A percentile compares a stretch with the other conserved stretches of the same genome.
These are phyloP conservation scores for Atta colombica DNA, from an alignment of 1,140 invertebrate species.

Conservation along the genomic window DNA sequence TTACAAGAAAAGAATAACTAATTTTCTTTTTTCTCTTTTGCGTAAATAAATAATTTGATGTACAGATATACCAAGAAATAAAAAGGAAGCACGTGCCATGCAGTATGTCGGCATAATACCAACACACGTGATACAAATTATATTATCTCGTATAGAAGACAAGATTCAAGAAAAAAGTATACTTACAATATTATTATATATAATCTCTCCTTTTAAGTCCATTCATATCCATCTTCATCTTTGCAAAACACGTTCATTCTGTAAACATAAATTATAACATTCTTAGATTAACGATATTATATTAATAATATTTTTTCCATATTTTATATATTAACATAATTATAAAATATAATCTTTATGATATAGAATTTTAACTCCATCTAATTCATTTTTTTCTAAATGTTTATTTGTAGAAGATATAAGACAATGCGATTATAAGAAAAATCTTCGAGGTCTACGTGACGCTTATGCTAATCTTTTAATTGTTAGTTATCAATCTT, in stretches of 20 bases:
- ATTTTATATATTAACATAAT: constrained; percentile 1
- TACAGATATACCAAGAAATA: constrained; percentile 83
- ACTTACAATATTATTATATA: constrained; percentile 49
- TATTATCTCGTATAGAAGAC: constrained; percentile 37
- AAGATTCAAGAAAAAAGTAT: constrained; percentile 70
- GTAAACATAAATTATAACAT: neutral
- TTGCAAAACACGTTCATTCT: neutral
- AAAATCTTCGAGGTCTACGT: constrained; percentile 68
- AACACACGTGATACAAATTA: constrained; percentile 86
- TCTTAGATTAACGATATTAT: neutral
- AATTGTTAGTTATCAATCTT: constrained; percentile 69
- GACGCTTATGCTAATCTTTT: constrained; percentile 72
- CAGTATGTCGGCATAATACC: constrained; percentile 85
- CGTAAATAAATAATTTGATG: neutral
- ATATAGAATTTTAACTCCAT: neutral
- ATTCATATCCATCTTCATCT: neutral
- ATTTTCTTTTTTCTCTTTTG: neutral
- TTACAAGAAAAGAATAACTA: neutral
- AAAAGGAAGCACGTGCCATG: constrained; percentile 83
- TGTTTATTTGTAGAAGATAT: constrained; percentile 1
- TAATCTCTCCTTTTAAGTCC: neutral
- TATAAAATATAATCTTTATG: neutral
- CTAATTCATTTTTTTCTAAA: neutral
- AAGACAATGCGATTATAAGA: constrained; percentile 60
- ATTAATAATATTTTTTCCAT: neutral